A percentile compares a stretch with the other conserved stretches of the same genome.
Conservation (phyloP, 2,113 vertebrate genomes). For the Mus pahari region DNA sequence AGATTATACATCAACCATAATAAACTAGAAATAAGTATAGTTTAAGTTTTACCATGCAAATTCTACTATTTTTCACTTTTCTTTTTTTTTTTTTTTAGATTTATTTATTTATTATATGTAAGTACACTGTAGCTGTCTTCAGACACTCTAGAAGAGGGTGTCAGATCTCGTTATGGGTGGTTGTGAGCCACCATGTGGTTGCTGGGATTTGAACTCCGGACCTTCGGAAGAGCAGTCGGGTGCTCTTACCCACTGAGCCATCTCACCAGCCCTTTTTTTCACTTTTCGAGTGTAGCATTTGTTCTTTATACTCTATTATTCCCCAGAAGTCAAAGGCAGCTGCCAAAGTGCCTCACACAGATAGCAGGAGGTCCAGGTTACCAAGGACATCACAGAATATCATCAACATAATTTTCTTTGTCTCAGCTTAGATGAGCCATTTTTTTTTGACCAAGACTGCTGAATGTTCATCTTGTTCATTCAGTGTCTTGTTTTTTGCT, state of each 20-base stretch:
- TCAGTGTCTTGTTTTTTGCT: background rate
- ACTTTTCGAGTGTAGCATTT: background rate
- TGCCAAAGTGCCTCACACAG: conserved; percentile 63
- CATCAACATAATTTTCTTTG: conserved; percentile 47
- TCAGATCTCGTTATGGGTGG: too few species aligned
- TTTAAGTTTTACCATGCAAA: conserved; percentile 19
- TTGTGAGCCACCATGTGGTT: too few species aligned
- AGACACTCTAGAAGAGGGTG: too few species aligned
- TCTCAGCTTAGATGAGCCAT: conserved; percentile 51
- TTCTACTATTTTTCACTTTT: background rate
- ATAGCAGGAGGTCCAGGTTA: conserved; percentile 68
- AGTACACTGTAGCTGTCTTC: too few species aligned
- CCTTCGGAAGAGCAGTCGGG: too few species aligned
- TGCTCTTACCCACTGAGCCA: too few species aligned
- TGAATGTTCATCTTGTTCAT: background rate
- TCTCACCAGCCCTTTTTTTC: too few species aligned
- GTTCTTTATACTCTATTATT: background rate
- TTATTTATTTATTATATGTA: too few species aligned
- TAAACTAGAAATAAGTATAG: conserved; percentile 49
- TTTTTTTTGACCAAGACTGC: background rate
- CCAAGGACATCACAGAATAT: conserved; percentile 69
- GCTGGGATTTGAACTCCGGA: too few species aligned
- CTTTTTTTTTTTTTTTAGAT: too few species aligned
- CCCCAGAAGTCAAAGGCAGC: conserved; percentile 32
- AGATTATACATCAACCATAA: conserved; percentile 51